Evolutionary conservation across 2,888 invertebrate species (phyloP), one percentile per base, ranked within the genome.

Genomic region (Caenorhabditis auriculariae): DNA sequence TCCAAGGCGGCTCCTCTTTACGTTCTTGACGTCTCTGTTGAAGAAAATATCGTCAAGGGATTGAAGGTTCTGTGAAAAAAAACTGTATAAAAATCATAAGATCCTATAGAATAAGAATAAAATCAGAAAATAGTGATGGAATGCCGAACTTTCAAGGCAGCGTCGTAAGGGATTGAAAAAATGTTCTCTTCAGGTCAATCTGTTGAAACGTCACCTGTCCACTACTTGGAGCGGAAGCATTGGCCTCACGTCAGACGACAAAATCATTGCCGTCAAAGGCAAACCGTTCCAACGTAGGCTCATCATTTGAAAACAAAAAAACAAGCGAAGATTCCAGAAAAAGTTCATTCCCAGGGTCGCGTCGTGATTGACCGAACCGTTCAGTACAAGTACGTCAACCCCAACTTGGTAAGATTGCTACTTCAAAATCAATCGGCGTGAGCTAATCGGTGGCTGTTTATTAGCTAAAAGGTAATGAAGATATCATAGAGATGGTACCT

Each of bases 351-450:
- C 0, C 92, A 93, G 82, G 98, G 96, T 24, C 87, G 93, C 69
- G 95, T 95, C 47, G 85, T 96, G 69, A 90, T 90, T 32, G 96
- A 98, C 85, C 87, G 98, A 64, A 91, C 91, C 74, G 98, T 99
- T 51, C 87, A 96, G 35, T 98, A 98, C 86, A 99, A 98, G 84
- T 96, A 99, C 83, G 87, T 91, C 72, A 98, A 98, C 86, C 98
- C 98, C 27, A 98, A 98, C 85, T 86, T 98, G 68, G 88, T 94
- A 63, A 37, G 50, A 39, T 37, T 32, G 5, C 9, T 15, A 35
- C 9, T 15, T 35, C 35, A 15, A 35, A 35, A 35, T 15, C 9
- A n/a, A n/a, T n/a, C n/a, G n/a, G n/a, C n/a, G n/a, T n/a, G n/a
- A n/a, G n/a, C n/a, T n/a, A n/a, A n/a, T n/a, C n/a, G n/a, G n/a